phyloP scores from a whole-genome alignment of 2,888 invertebrate genomes.

The Coremacera marginata region DNA sequence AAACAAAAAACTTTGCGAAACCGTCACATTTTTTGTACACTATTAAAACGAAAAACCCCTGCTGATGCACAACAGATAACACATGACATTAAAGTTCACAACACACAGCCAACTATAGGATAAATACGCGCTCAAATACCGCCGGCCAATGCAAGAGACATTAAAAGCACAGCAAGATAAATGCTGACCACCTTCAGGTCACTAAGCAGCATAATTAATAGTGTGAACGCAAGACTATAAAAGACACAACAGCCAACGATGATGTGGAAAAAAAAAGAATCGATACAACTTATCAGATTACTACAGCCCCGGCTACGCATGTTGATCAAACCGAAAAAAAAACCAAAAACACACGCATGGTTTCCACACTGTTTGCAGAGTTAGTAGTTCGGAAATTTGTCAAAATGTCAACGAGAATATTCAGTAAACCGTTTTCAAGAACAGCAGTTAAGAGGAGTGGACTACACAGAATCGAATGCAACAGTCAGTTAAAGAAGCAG shows the following conservation, averaged over 20 bases:
- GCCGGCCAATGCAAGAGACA: conserved; percentile 36
- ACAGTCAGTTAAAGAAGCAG: neutral
- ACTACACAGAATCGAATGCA: neutral
- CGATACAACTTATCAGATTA: conserved; percentile 46
- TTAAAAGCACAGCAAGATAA: conserved; percentile 55
- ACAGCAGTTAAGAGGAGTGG: conserved; percentile 19
- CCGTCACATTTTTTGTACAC: neutral
- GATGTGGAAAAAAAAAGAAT: neutral
- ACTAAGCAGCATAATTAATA: conserved; percentile 59
- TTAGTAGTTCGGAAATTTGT: conserved; percentile 64
- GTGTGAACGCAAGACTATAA: conserved; percentile 58
- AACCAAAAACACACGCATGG: neutral
- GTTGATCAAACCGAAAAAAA: neutral
- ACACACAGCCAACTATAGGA: conserved; percentile 49
- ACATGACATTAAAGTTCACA: conserved; percentile 64
- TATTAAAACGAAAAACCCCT: conserved; percentile 41
- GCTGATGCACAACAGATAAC: conserved; percentile 64
- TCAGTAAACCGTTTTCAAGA: conserved; percentile 47
- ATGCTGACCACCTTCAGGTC: conserved; percentile 61
- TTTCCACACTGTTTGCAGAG: conserved; percentile 44
- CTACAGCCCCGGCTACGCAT: conserved; percentile 29
- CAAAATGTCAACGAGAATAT: conserved; percentile 64
- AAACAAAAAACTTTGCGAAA: conserved; percentile 3
- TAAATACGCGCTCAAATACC: neutral
- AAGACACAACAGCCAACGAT: conserved; percentile 26